Conservation (phyloP, 2,113 vertebrate species). For the Clarias magur region DNA sequence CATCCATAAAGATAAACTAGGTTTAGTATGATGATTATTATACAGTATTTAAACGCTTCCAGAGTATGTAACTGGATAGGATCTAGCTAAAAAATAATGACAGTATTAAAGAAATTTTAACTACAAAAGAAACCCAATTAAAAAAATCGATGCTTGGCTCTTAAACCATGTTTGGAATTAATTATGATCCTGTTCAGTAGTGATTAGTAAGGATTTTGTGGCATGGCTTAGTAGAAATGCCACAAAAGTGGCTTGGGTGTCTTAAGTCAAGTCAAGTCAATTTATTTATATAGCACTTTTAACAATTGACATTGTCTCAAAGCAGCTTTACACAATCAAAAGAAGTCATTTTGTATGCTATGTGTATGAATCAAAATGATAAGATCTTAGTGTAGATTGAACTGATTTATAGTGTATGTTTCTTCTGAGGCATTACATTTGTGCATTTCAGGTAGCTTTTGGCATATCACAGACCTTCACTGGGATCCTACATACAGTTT, state of each 20-base stretch:
- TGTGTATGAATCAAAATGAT: no score
- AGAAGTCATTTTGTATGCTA: no score
- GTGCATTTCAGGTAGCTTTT: conserved; percentile 78
- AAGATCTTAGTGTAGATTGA: not conserved
- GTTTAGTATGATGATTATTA: not conserved
- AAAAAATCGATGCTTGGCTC: not conserved
- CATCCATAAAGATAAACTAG: not conserved
- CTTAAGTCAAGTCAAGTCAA: no score
- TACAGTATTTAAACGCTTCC: not conserved
- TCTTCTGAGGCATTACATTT: not conserved
- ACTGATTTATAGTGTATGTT: not conserved
- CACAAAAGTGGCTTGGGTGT: not conserved
- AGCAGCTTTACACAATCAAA: no score
- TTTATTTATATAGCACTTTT: no score
- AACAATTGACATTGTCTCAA: no score
- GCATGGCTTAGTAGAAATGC: not conserved
- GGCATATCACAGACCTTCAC: conserved; percentile 91
- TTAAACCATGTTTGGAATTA: not conserved
- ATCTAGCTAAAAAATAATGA: not conserved
- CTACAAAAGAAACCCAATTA: not conserved
- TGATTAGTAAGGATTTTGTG: not conserved
- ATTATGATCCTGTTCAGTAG: not conserved
- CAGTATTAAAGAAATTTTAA: not conserved
- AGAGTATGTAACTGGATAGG: not conserved
- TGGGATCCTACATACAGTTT: conserved; percentile 81